Evolutionary conservation across 2,113 vertebrate species (phyloP), one percentile per base, ranked within the genome.

Genomic region (Coregonus clupeaformis): DNA sequence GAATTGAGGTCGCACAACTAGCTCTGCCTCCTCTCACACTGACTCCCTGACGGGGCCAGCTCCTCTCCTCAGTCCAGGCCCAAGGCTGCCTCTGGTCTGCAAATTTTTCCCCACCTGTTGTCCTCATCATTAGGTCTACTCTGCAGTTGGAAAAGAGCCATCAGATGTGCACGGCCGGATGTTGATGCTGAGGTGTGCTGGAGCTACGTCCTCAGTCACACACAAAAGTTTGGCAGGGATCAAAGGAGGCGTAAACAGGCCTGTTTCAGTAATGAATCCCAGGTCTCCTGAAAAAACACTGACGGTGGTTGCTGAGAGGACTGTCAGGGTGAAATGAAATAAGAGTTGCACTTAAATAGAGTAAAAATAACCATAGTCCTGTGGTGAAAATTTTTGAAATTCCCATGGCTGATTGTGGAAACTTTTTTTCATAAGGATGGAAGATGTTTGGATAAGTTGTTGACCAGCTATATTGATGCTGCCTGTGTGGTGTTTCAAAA

Each of bases 101-200:
- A 20, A 20, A 20, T 14, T n/a, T n/a, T 3, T 5, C 22, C 68
- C 22, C 45, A 69, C 42, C 68, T 69, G 45, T 32, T 69, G 14
- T 52, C 22, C 68, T 69, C 68, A 69, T 69, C 36, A 47, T 12
- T 14, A 6, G 42, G 68, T 22, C 32, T 24, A 20, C 36, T 11
- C 65, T 32, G 66, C 32, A 68, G 59, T 63, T 71, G 71, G 72
- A 68, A 64, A 62, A 49, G 36, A 68, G 22, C 9, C 22, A 45
- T 4, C 5, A 30, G 45, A 63, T 11, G 36, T n/a, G 69, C 27
- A 29, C 18, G 47, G 36, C 66, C 64, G 45, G 66, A 68, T 78
- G 72, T 69, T 18, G 11, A 67, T 45, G 16, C 52, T 57, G 67
- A 74, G 80, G 74, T 73, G 57, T 77, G 47, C 71, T 30, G 72